A percentile compares a stretch with the other conserved stretches of the same genome.
phyloP scores from a whole-genome alignment of 2,113 vertebrate species.

The Muntiacus muntjak region DNA sequence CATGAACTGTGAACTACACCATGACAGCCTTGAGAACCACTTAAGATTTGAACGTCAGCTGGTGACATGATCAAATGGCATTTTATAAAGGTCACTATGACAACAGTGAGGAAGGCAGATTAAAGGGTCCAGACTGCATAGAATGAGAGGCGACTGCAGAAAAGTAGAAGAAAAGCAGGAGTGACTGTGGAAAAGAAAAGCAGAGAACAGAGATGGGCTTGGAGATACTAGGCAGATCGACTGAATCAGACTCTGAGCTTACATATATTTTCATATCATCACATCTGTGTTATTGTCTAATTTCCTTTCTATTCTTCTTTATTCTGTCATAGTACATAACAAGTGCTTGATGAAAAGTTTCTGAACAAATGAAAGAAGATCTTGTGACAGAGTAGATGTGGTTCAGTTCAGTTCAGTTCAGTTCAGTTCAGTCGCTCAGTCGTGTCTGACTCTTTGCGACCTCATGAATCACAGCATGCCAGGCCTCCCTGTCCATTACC shows the following conservation, averaged over 20 bases:
- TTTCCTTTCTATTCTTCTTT: neutral
- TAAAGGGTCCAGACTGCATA: constrained; percentile 26
- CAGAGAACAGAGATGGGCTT: neutral
- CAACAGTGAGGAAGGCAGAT: constrained; percentile 36
- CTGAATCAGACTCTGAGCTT: neutral
- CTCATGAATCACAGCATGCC: too few species aligned
- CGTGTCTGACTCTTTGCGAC: too few species aligned
- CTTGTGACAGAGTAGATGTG: neutral
- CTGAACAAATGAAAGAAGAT: neutral
- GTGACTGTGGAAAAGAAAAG: neutral
- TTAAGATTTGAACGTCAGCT: constrained; percentile 54
- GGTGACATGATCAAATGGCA: constrained; percentile 63
- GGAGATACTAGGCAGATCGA: neutral
- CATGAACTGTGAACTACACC: constrained; percentile 62
- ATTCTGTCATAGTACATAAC: neutral
- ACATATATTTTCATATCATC: neutral
- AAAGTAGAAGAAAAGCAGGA: neutral
- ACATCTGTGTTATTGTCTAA: neutral
- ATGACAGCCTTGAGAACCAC: constrained; percentile 61
- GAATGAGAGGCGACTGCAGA: neutral
- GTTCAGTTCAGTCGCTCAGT: too few species aligned
- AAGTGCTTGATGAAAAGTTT: neutral
- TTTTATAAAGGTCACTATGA: constrained; percentile 71
- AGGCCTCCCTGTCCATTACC: too few species aligned
- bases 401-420: too few species aligned